Base-by-base conservation (phyloP, 2,113 vertebrate genomes). In the Sterrhoptilus dennistouni region DNA sequence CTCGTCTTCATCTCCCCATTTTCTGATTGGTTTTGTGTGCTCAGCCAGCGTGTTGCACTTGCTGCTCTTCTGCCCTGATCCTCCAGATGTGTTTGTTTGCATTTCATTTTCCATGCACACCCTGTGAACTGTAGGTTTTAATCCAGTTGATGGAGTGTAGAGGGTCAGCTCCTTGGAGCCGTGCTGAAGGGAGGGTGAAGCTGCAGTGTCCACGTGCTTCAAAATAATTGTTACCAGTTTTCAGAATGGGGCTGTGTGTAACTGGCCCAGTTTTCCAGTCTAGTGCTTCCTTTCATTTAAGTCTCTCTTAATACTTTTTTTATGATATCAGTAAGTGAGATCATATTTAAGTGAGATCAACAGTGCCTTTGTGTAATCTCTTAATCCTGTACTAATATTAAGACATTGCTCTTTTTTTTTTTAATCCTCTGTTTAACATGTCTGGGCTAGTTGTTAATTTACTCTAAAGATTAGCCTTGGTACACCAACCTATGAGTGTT, bases 321-420 rank as follows among this genome's bases (percentile, higher is more conserved):
- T 20, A 40, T 72, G 1, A 59, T 77, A 85, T 80, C 94, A 90
- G 3, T 87, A 93, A 89, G 80, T 88, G 47, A 83, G 72, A 93
- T 80, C 59, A 83, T 91, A 66, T 94, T 91, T 95, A 93, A 80
- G 42, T 71, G 38, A 91, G 64, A 59, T 83, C 66, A 90, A 63
- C 64, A 64, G 14, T 80, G 47, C 52, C 50, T 92, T 74, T 90
- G n/a, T 83, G 68, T 89, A 86, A 78, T 93, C 87, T 64, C 42
- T 70, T 95, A 95, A 95, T 91, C 29, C 63, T 92, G 13, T 70
- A 49, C 50, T 93, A 96, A 88, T 92, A 94, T 89, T 77, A 91
- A 91, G 75, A 89, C 47, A 69, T 36, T 29, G n/a, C 27, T 65
- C 5, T 77, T 85, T 85, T 81, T 85, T 81, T 80, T 95, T 81